Percentiles rank a stretch among this genome's conserved stretches.
These are phyloP conservation scores for Chydorus sphaericus DNA, from an alignment of 2,888 invertebrate species.

Conservation along the genomic window DNA sequence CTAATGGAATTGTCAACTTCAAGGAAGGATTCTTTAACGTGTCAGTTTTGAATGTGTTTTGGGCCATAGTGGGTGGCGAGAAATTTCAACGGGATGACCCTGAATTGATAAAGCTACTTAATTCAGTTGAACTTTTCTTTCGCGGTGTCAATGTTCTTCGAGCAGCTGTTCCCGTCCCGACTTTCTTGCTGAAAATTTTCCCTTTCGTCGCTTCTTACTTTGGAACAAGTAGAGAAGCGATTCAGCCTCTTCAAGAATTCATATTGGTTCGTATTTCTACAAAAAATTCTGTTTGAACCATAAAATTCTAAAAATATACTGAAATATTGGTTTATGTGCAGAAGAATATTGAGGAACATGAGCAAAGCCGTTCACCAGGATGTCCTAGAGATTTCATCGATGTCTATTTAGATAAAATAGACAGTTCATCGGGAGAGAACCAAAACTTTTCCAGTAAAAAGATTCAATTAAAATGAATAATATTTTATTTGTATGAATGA, in stretches of 20 bases:
- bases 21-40: conserved; percentile 14
- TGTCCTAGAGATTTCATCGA: conserved; percentile 21
- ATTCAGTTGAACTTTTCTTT: conserved; percentile 32
- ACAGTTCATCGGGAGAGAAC: neutral
- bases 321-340: conserved; percentile 8
- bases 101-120: conserved; percentile 25
- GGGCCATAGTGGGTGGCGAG: conserved; percentile 20
- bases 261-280: neutral
- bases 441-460: too few species aligned
- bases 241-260: neutral
- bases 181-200: neutral
- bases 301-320: neutral
- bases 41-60: conserved; percentile 20
- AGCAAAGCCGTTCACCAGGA: conserved; percentile 12
- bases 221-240: neutral
- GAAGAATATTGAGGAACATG: conserved; percentile 19
- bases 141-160: neutral
- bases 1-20: conserved; percentile 14
- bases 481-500: neutral
- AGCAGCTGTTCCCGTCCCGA: neutral
- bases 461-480: neutral
- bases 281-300: neutral
- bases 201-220: neutral
- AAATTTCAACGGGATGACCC: conserved; percentile 17
- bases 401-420: conserved; percentile 7